phyloP scores from a whole-genome alignment of 2,113 vertebrate genomes.

The Phyllostomus hastatus region DNA sequence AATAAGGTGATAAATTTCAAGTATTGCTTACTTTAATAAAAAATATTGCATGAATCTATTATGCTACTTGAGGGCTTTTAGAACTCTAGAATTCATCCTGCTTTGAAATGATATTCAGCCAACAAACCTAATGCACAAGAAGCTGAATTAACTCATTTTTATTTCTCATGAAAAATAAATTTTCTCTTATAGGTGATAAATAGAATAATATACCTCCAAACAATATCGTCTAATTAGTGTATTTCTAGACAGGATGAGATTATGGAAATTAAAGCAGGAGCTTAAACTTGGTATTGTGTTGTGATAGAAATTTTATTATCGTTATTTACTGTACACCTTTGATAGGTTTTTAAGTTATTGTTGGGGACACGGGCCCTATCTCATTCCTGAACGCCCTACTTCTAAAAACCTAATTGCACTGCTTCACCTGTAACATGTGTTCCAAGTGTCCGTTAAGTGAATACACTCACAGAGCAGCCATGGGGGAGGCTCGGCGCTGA shows the following conservation, averaged over 20 bases:
- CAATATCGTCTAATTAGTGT: background rate
- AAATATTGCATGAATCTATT: background rate
- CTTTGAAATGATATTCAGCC: slow-evolving; percentile 14
- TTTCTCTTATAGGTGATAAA: background rate
- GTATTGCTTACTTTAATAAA: background rate
- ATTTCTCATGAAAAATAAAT: slow-evolving; percentile 41
- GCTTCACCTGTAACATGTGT: background rate
- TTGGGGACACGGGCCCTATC: background rate
- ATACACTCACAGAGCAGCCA: background rate
- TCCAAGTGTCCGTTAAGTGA: background rate
- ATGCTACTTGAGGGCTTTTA: background rate
- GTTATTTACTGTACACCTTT: background rate
- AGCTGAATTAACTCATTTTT: slow-evolving; percentile 12
- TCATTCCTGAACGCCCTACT: background rate
- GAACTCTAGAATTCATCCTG: background rate
- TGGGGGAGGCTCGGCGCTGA: background rate
- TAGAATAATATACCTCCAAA: background rate
- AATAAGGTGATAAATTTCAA: slow-evolving; percentile 27
- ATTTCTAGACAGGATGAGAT: background rate
- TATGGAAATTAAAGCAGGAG: background rate
- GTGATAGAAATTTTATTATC: background rate
- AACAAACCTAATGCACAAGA: background rate
- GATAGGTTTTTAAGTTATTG: background rate
- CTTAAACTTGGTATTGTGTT: background rate
- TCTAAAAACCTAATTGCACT: background rate